Evolutionary conservation across 2,797 vertebrate genomes (phyloP), one percentile per base, ranked within the genome.

Genomic region (Hipposideros larvatus): DNA sequence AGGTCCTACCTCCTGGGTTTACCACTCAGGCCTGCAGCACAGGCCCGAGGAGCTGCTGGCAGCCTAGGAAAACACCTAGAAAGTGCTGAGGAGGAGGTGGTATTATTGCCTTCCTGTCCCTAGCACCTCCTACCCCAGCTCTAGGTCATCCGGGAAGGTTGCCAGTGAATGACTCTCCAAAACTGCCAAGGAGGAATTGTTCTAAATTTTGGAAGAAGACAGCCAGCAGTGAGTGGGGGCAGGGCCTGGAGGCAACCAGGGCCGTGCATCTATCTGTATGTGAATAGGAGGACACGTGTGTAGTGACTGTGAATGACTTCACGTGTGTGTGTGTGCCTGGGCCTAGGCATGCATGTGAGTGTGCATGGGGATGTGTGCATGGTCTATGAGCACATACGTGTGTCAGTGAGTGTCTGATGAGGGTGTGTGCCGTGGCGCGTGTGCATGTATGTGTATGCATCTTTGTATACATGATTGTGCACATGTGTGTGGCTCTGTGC

Each of bases 361-460:
- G 55, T 21, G 13, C 14, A 13, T 2, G 16, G 22, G 43, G 6
- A 43, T 21, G 57, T 57, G 6, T 31, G 37, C 13, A 28, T 55
- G 61, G 24, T 43, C 78, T 61, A 3, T 10, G 46, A 28, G 82
- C 28, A 73, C 11, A 1, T 11, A 0, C 37, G 37, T 7, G 15
- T 55, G 53, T 53, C 51, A 22, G 46, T 48, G 53, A 55, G 7
- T 61, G 37, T 43, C n/a, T 13, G 34, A 61, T 31, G 43, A 34
- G 1, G 15, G 63, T 11, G 8, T 61, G 34, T 5, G 14, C 22
- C 1, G 0, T 16, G 15, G 37, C 2, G 51, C 5, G 18, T 14
- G 74, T 34, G 61, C 37, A 26, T 5, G 22, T 10, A 41, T 14
- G 83, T 24, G 37, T 2, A 9, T 11, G 48, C 9, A 16, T 55